A percentile compares a stretch with the other conserved stretches of the same genome.
Evolutionary conservation across 1,140 invertebrate species (phyloP).

Genomic region (Palaemon carinicauda): DNA sequence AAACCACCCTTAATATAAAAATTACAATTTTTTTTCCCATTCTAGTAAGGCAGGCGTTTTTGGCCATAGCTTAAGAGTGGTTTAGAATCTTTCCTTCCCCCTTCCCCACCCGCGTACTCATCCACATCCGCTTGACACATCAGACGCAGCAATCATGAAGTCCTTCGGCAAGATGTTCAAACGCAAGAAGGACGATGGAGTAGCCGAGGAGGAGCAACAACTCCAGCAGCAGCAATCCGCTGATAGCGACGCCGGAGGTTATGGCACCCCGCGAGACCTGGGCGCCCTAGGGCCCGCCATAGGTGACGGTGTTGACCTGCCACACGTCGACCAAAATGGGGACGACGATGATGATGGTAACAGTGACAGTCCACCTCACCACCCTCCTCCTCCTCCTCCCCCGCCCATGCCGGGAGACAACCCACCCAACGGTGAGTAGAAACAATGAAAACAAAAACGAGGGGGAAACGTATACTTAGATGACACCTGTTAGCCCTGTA

Average conservation of each 20-base stretch:
- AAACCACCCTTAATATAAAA: too few species aligned
- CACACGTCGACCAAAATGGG: constrained; percentile 42
- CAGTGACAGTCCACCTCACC: constrained; percentile 46
- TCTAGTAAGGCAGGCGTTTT: too few species aligned
- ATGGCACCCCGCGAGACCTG: constrained; percentile 27
- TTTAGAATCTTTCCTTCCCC: too few species aligned
- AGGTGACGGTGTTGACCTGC: constrained; percentile 45
- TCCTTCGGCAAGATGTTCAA: constrained; percentile 55
- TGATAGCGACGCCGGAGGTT: constrained; percentile 37
- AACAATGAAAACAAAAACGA: too few species aligned
- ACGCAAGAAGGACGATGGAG: constrained; percentile 44
- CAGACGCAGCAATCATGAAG: constrained; percentile 19
- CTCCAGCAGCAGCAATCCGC: constrained; percentile 51
- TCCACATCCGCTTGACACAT: neutral
- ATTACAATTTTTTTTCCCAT: too few species aligned
- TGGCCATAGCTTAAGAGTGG: too few species aligned
- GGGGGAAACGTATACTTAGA: too few species aligned
- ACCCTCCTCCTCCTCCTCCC: constrained; percentile 48
- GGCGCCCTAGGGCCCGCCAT: constrained; percentile 29
- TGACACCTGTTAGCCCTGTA: too few species aligned
- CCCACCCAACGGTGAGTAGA: constrained; percentile 23
- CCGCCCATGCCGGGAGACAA: constrained; percentile 39
- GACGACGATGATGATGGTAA: constrained; percentile 22
- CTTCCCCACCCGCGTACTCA: too few species aligned
- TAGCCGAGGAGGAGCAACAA: constrained; percentile 46